These are phyloP conservation scores for Athetis lepigone DNA, from an alignment of 2,888 invertebrate genomes.

Conservation along the genomic window DNA sequence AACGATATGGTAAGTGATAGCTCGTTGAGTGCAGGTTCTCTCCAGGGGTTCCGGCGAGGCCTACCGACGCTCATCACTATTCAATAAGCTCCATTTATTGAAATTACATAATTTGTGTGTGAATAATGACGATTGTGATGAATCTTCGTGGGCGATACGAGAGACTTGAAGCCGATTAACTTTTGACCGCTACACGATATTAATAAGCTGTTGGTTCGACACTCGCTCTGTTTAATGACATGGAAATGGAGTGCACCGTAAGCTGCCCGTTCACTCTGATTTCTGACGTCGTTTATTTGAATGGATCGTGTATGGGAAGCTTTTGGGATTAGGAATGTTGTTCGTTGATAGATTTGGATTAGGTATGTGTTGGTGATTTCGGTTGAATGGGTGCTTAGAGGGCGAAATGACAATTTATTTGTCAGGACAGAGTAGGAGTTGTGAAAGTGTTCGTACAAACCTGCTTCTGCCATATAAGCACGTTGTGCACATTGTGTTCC, in stretches of 20 bases:
- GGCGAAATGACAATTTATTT: neutral
- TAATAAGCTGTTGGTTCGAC: conserved; percentile 85
- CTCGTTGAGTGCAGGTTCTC: conserved; percentile 67
- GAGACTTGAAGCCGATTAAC: conserved; percentile 90
- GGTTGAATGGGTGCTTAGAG: neutral
- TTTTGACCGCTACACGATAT: conserved; percentile 88
- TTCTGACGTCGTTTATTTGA: conserved; percentile 74
- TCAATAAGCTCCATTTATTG: conserved; percentile 91
- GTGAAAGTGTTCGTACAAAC: no score
- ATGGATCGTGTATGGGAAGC: conserved; percentile 67
- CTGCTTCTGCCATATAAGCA: no score
- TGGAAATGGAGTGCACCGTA: conserved; percentile 80
- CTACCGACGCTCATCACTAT: conserved; percentile 90
- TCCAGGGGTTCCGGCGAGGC: conserved; percentile 83
- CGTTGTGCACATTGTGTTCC: no score
- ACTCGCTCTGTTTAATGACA: conserved; percentile 80
- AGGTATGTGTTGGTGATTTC: neutral
- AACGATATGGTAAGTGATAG: conserved; percentile 63
- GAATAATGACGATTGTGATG: conserved; percentile 91
- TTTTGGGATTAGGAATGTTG: conserved; percentile 44
- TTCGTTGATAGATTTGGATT: conserved; percentile 13
- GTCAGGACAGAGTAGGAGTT: no score
- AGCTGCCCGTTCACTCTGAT: conserved; percentile 70
- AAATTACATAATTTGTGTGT: conserved; percentile 91
- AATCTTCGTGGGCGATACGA: conserved; percentile 90